Percentiles rank a stretch among this genome's conserved stretches.
Conservation (phyloP, 2,113 vertebrate species). For the Chaenocephalus aceratus region DNA sequence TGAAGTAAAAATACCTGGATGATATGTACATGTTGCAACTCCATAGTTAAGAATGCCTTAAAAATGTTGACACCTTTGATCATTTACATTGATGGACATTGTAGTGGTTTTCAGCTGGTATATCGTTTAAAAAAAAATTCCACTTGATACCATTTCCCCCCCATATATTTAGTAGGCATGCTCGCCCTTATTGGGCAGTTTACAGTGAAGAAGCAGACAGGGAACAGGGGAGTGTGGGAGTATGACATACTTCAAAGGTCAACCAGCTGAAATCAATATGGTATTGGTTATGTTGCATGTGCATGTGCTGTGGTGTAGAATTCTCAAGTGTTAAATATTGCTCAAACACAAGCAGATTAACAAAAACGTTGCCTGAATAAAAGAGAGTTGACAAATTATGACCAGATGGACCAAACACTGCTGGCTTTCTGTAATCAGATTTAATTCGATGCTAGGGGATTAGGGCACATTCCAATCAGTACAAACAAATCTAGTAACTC, state of each 20-base stretch:
- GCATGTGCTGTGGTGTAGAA: neutral
- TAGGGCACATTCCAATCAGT: neutral
- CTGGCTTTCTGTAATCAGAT: neutral
- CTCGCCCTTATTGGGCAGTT: neutral
- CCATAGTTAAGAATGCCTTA: neutral
- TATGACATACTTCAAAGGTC: neutral
- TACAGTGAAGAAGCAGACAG: neutral
- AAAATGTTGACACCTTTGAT: slow-evolving; percentile 1
- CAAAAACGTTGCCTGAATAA: neutral
- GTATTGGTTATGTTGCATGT: neutral
- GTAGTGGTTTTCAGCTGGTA: no score
- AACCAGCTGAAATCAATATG: neutral
- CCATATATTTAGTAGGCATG: neutral
- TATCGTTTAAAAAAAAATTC: neutral
- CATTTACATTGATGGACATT: neutral
- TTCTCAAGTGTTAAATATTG: no score
- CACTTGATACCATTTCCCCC: no score
- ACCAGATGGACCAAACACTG: neutral
- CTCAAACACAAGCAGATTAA: neutral
- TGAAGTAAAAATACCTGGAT: neutral
- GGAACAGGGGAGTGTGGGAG: neutral
- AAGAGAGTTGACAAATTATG: neutral
- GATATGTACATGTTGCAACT: neutral
- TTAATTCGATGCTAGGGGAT: neutral
- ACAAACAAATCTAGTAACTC: neutral